phyloP scores from a whole-genome alignment of 2,113 vertebrate genomes.

The Globicephala melas region DNA sequence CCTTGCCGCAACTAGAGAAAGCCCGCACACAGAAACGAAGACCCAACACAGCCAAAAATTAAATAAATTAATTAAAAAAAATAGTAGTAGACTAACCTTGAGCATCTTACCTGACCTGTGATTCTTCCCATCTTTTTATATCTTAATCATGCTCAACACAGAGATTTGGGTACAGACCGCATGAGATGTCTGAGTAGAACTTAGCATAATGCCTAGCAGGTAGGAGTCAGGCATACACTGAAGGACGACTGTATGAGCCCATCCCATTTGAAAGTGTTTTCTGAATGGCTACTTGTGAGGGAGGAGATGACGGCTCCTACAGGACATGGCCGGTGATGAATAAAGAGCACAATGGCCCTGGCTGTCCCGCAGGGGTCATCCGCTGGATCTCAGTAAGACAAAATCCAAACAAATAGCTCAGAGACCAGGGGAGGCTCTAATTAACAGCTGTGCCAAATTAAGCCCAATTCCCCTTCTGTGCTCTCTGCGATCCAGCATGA shows the following conservation, averaged over 20 bases:
- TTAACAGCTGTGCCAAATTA: conserved; percentile 47
- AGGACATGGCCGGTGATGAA: background rate
- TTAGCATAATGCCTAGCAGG: background rate
- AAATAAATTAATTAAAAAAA: too few species aligned
- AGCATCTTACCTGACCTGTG: background rate
- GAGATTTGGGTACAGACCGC: background rate
- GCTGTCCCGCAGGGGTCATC: background rate
- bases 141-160: background rate
- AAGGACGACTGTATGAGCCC: background rate
- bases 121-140: background rate
- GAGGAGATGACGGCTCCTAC: background rate
- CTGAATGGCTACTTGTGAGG: background rate
- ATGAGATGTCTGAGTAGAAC: background rate
- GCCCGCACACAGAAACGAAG: too few species aligned
- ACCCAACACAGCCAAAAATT: too few species aligned
- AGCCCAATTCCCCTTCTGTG: background rate
- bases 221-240: background rate
- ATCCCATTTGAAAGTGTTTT: background rate
- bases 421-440: background rate
- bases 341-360: background rate
- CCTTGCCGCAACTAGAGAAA: too few species aligned
- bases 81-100: background rate
- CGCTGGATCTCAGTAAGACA: background rate
- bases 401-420: conserved; percentile 43
- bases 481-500: conserved; percentile 26